phyloP scores from a whole-genome alignment of 1,140 invertebrate genomes.

The Drosophila sp. region DNA sequence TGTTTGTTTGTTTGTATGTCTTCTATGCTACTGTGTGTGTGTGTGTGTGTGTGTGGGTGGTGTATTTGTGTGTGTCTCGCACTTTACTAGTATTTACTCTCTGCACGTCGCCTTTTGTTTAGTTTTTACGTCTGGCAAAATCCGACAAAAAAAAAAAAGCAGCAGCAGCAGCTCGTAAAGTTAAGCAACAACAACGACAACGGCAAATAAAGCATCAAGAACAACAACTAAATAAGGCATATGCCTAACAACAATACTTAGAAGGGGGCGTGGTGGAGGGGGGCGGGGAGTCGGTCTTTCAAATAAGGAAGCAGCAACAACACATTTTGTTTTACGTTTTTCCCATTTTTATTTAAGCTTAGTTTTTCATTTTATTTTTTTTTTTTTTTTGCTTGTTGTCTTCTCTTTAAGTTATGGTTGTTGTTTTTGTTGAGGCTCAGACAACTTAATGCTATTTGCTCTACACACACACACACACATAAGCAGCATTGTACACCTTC shows the following conservation, averaged over 20 bases:
- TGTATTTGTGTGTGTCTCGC: conserved; percentile 2
- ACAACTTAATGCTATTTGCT: conserved; percentile 80
- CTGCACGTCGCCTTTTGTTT: conserved; percentile 64
- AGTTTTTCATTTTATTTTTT: conserved; percentile 26
- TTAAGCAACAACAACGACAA: conserved; percentile 53
- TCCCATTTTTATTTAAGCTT: conserved; percentile 52
- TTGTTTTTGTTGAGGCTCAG: conserved; percentile 61
- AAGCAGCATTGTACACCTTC: conserved; percentile 30
- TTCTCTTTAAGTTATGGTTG: conserved; percentile 35
- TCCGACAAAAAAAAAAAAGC: conserved; percentile 49
- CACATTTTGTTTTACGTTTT: conserved; percentile 30
- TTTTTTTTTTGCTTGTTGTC: conserved; percentile 27
- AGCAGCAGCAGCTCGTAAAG: conserved; percentile 65
- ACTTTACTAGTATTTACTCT: conserved; percentile 34
- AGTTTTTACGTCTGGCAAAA: conserved; percentile 77
- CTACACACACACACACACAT: conserved; percentile 40
- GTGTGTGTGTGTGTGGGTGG: conserved; percentile 32
- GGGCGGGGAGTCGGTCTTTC: not conserved
- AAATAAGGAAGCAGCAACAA: conserved; percentile 6
- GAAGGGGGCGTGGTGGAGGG: too few relatives aligned
- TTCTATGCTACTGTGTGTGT: conserved; percentile 18
- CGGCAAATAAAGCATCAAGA: conserved; percentile 48
- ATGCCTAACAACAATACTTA: conserved; percentile 57
- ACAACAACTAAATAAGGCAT: conserved; percentile 75
- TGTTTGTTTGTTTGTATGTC: conserved; percentile 68